Conservation (phyloP, 1,140 invertebrate genomes). For the Pygmarrhopalites habei region DNA sequence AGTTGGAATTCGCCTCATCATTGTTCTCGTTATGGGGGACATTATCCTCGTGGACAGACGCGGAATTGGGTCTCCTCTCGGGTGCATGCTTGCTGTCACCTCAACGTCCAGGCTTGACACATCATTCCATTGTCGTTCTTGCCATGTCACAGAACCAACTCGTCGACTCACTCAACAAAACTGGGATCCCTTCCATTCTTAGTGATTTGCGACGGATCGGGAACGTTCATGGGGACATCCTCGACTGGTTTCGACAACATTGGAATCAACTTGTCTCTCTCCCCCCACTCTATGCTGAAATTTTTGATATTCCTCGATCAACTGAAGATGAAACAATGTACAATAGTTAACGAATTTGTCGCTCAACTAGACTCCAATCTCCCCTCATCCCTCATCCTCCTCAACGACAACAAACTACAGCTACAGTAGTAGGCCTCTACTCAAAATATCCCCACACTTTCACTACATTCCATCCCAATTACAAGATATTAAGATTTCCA, state of each 20-base stretch:
- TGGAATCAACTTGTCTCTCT: slow-evolving; percentile 71
- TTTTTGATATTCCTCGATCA: slow-evolving; percentile 92
- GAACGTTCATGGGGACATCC: slow-evolving; percentile 69
- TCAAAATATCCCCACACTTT: too few relatives aligned
- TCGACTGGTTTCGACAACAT: slow-evolving; percentile 83
- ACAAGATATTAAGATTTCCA: too few relatives aligned
- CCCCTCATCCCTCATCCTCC: background rate
- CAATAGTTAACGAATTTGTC: slow-evolving; percentile 31
- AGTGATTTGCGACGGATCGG: slow-evolving; percentile 74
- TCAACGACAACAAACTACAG: too few relatives aligned
- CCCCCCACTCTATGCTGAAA: slow-evolving; percentile 90
- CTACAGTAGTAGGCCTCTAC: too few relatives aligned
- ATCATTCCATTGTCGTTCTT: slow-evolving; percentile 72
- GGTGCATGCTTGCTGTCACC: slow-evolving; percentile 76
- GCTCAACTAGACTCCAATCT: background rate
- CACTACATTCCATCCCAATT: too few relatives aligned
- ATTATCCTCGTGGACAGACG: slow-evolving; percentile 56
- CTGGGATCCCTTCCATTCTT: slow-evolving; percentile 45
- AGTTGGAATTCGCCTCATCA: slow-evolving; percentile 65
- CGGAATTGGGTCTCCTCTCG: slow-evolving; percentile 83
- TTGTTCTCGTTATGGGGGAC: slow-evolving; percentile 64
- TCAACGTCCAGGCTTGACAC: slow-evolving; percentile 68
- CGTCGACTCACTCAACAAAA: slow-evolving; percentile 67
- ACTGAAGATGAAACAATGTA: slow-evolving; percentile 56
- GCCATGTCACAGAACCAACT: slow-evolving; percentile 68